Base-by-base conservation (phyloP, 1,140 invertebrate species). In the Pseudomyrmex gracilis region DNA sequence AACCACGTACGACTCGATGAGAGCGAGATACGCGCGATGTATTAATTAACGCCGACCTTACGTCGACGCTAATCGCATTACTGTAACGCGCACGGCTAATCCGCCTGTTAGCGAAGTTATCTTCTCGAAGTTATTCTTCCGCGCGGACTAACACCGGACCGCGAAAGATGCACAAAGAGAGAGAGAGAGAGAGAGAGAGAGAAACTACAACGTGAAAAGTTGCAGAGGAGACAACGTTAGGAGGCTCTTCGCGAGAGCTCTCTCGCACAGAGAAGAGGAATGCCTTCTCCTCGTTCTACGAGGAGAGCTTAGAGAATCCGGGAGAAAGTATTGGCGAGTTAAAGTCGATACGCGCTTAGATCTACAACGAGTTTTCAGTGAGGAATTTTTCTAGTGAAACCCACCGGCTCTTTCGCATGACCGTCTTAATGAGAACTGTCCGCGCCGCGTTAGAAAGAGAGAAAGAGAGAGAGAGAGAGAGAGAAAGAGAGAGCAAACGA, bases 281-380 rank as follows among this genome's bases (percentile, higher is more conserved):
- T 83, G 82, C 15, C 63, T 34, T 5, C 34, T 34, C 34, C 34
- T 84, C 76, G 64, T 49, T n/a, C n/a, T n/a, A 51, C 76, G 73
- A 58, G 47, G 63, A 61, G 60, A 74, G 66, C 24, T 71, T 34
- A 82, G 82, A 71, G 82, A 71, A 86, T 89, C 84, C 89, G 83
- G 87, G 88, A 90, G 90, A 90, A 90, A 90, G 88, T 87, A 86
- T 83, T 53, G 64, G 55, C 73, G 67, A 76, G 22, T 64, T 34
- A 34, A 51, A 60, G 53, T 67, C 61, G 67, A 86, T 58, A 58
- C 7, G 83, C 58, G 34, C 68, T 47, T 73, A 66, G 24, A 85
- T 84, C 51, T n/a, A 66, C 53, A 67, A 24, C 63, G n/a, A 45
- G 49, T 82, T 74, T 82, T 63, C 70, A 64, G 49, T 20, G 43